A percentile compares a stretch with the other conserved stretches of the same genome.
Conservation (phyloP, 2,113 vertebrate species). For the Columba janthina region DNA sequence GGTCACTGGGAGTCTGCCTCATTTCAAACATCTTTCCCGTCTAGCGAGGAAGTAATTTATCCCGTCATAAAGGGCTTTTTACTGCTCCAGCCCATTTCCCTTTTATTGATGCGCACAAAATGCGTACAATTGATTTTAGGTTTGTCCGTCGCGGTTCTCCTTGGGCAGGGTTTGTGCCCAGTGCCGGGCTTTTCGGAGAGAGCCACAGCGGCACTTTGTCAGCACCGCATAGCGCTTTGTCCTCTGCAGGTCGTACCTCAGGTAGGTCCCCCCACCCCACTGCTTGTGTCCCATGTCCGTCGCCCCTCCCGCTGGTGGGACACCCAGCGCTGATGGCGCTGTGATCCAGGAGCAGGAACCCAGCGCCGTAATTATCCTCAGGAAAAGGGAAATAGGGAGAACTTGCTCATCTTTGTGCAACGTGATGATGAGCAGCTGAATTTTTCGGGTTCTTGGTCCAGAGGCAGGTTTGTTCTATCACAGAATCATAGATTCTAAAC, state of each 20-base stretch:
- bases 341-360: neutral
- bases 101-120: neutral
- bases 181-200: neutral
- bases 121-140: neutral
- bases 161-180: neutral
- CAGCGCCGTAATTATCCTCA: neutral
- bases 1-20: neutral
- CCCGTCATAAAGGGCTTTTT: conserved; percentile 1
- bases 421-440: neutral
- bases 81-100: neutral
- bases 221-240: neutral
- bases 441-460: neutral
- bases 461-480: neutral
- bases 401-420: neutral
- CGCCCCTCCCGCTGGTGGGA: neutral
- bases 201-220: neutral
- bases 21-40: neutral
- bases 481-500: neutral
- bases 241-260: neutral
- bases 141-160: neutral
- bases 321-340: neutral
- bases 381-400: neutral
- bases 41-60: neutral
- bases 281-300: neutral
- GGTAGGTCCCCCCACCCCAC: no score